These are phyloP conservation scores for Tiliacea citrago DNA, from an alignment of 2,888 invertebrate species.

Conservation along the genomic window DNA sequence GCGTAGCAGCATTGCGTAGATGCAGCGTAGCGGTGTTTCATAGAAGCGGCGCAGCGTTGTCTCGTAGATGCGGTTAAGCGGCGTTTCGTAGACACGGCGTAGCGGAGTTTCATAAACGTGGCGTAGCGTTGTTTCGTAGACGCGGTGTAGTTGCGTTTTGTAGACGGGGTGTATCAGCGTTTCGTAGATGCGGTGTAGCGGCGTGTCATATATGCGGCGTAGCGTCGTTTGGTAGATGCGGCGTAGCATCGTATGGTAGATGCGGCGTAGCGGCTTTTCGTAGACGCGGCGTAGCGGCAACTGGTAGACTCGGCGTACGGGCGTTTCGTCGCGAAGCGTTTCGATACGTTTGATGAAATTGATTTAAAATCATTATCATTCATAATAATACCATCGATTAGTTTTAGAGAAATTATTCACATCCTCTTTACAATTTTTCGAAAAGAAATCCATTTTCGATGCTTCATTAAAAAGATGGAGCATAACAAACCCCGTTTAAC, in stretches of 20 bases:
- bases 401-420: neutral
- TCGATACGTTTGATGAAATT: neutral
- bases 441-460: constrained; percentile 35
- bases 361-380: neutral
- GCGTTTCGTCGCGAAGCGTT: too few relatives aligned
- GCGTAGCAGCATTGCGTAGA: neutral
- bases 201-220: neutral
- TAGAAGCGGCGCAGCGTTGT: too few relatives aligned
- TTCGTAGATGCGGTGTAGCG: neutral
- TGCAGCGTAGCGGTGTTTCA: neutral
- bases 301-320: too few relatives aligned
- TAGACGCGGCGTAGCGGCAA: too few relatives aligned
- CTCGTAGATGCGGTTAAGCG: too few relatives aligned
- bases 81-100: neutral
- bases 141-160: neutral
- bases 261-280: neutral
- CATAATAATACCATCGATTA: neutral
- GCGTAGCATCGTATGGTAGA: too few relatives aligned
- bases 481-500: constrained; percentile 63
- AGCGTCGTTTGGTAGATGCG: neutral
- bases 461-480: constrained; percentile 56
- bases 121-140: neutral
- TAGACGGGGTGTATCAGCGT: neutral
- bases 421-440: neutral
- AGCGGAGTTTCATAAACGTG: neutral